Evolutionary conservation across 2,797 vertebrate genomes (phyloP), one percentile per base, ranked within the genome.

Genomic region (Toxotes lorentzi): DNA sequence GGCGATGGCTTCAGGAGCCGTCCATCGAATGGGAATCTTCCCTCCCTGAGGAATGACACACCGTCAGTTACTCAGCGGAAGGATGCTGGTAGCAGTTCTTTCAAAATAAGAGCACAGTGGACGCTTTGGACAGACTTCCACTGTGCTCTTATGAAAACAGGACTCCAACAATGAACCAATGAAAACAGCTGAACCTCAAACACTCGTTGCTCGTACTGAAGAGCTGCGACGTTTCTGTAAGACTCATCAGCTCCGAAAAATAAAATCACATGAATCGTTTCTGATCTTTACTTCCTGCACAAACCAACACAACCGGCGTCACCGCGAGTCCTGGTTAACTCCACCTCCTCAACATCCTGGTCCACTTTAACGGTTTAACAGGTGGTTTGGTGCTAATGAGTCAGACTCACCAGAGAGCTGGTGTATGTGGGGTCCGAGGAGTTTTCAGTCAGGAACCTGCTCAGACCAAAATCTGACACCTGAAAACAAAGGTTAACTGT

Each of bases 351-450:
- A n/a, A n/a, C n/a, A n/a, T n/a, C n/a, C n/a, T n/a, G n/a, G n/a
- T n/a, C n/a, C n/a, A n/a, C n/a, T n/a, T n/a, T n/a, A n/a, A n/a
- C n/a, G 27, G 38, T 38, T 38, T 38, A 12, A 38, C 38, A 10
- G 10, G 2, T 38, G 38, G 10, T 10, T 38, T 8, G 38, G 8
- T 38, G 38, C 38, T 10, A 38, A 9, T 9, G 2, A 10, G 38
- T 38, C 1, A 19, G 24, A 35, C 58, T 74, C 59, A 96, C 96
- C 94, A 97, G 85, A 14, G 95, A 95, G 87, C 96, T 96, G 7
- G 95, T 96, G 86, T 96, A 97, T 1, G 96, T 96, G 4, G 96
- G 96, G 40, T 96, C 96, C 0, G 96, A 96, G 0, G 96, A 96
- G 85, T 95, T 96, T 24, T 97, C 96, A 7, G 95, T 95, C 76